These are phyloP conservation scores for Cancer borealis DNA, from an alignment of 2,888 invertebrate genomes.

Conservation along the genomic window DNA sequence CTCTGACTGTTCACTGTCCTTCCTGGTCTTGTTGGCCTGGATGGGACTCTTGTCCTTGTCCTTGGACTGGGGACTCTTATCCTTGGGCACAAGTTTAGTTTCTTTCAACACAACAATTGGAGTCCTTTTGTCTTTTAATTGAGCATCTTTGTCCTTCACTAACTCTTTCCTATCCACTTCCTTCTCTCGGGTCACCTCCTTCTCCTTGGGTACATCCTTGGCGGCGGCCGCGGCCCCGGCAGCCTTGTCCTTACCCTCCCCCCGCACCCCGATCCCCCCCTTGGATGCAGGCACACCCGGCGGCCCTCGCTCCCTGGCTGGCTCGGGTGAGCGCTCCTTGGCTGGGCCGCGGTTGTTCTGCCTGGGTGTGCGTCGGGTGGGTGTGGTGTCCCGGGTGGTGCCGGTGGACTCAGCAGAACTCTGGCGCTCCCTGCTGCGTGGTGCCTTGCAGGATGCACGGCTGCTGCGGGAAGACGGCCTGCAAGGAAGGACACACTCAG, in stretches of 20 bases:
- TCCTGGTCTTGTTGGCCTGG: constrained; percentile 63
- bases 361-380: constrained; percentile 67
- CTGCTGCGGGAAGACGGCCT: constrained; percentile 73
- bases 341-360: constrained; percentile 66
- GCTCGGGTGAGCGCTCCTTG: constrained; percentile 64
- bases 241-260: constrained; percentile 62
- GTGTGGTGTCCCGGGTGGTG: constrained; percentile 68
- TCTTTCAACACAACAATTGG: constrained; percentile 55
- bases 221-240: constrained; percentile 44
- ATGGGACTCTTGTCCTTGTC: constrained; percentile 72
- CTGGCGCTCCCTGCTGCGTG: constrained; percentile 70
- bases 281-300: neutral
- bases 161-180: constrained; percentile 65
- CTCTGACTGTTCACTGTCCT: constrained; percentile 73
- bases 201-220: constrained; percentile 36
- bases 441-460: constrained; percentile 66
- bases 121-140: constrained; percentile 72
- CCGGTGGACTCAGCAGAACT: constrained; percentile 72
- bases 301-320: constrained; percentile 54
- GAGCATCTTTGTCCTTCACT: constrained; percentile 70
- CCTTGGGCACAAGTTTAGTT: constrained; percentile 60
- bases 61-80: constrained; percentile 71
- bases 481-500: constrained; percentile 1
- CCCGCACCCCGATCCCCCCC: neutral
- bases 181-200: constrained; percentile 50